A percentile compares a stretch with the other conserved stretches of the same genome.
Evolutionary conservation across 2,888 invertebrate genomes (phyloP).

Genomic region (Cloeon dipterum): DNA sequence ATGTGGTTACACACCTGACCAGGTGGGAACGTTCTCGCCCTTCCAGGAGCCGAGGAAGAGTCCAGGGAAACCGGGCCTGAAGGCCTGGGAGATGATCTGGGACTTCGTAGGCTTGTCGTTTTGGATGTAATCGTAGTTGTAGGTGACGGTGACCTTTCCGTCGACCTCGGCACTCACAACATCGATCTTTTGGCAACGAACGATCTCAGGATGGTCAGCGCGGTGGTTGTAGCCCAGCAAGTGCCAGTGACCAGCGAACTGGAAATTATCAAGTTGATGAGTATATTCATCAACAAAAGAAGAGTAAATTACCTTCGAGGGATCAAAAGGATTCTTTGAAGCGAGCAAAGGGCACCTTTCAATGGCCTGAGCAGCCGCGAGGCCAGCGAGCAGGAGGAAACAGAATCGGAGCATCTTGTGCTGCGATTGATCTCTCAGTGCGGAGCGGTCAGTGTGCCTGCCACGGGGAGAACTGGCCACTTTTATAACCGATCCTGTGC

Average conservation of each 20-base stretch:
- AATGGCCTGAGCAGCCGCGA: background rate
- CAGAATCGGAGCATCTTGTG: too few species aligned
- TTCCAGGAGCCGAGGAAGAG: slow-evolving; percentile 6
- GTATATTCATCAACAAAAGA: too few species aligned
- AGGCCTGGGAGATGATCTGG: slow-evolving; percentile 5
- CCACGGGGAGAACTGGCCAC: too few species aligned
- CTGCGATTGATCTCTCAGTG: too few species aligned
- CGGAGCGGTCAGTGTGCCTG: too few species aligned
- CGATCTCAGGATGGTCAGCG: background rate
- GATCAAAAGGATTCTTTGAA: background rate
- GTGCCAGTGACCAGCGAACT: slow-evolving; percentile 6
- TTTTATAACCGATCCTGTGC: too few species aligned
- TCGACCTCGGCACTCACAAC: background rate
- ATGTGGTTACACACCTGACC: slow-evolving; percentile 5
- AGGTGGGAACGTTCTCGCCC: slow-evolving; percentile 3
- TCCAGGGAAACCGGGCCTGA: slow-evolving; percentile 3
- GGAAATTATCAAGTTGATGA: background rate
- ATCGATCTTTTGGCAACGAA: slow-evolving; percentile 5
- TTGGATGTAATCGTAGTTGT: slow-evolving; percentile 2
- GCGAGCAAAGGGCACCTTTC: background rate
- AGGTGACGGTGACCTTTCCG: background rate
- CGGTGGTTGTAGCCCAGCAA: slow-evolving; percentile 1
- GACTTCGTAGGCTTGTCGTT: slow-evolving; percentile 3
- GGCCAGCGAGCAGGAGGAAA: too few species aligned
- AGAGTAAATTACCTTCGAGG: background rate